Evolutionary conservation across 2,797 vertebrate species (phyloP), one percentile per base, ranked within the genome.

Genomic region (Acrocephalus scirpaceus): DNA sequence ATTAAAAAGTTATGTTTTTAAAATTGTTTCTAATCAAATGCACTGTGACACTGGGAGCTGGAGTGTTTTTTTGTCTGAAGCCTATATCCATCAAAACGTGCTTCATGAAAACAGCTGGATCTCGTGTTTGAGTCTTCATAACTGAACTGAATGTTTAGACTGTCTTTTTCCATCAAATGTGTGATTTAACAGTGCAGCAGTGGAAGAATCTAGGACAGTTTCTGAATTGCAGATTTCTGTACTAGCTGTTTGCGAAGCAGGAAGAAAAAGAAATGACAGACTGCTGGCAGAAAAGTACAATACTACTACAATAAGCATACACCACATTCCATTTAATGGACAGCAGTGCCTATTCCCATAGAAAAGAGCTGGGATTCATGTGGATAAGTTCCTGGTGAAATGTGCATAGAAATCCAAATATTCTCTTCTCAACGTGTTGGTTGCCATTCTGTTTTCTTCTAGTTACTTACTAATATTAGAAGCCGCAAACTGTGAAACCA

Each of bases 141-240:
- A 86, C 82, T 42, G 82, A 93, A 84, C 79, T 60, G 66, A 90
- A 86, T 19, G 1, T 78, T 92, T 90, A 86, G 51, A 67, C 70
- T 96, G 87, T 94, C 93, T 75, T 84, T 90, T 96, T 78, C 79
- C 44, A 91, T 96, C 95, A 95, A 86, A 84, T 86, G 70, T 90
- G 92, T 60, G 88, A 95, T 93, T 91, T 92, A 95, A 73, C 92
- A 93, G 94, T 84, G 60, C 91, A 93, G 64, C 56, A 67, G 51
- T 73, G 45, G 67, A 86, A 79, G 78, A 90, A 88, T 92, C 70
- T 88, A 92, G 96, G 90, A 86, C 92, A 92, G 53, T 60, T 71
- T 93, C 91, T 90, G 90, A 93, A 86, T 30, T 93, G 64, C 80
- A 91, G 74, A 90, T 90, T 93, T 94, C 91, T 91, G 51, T 80